Base-by-base conservation (phyloP, 2,797 vertebrate species). In the Podarcis siculus region DNA sequence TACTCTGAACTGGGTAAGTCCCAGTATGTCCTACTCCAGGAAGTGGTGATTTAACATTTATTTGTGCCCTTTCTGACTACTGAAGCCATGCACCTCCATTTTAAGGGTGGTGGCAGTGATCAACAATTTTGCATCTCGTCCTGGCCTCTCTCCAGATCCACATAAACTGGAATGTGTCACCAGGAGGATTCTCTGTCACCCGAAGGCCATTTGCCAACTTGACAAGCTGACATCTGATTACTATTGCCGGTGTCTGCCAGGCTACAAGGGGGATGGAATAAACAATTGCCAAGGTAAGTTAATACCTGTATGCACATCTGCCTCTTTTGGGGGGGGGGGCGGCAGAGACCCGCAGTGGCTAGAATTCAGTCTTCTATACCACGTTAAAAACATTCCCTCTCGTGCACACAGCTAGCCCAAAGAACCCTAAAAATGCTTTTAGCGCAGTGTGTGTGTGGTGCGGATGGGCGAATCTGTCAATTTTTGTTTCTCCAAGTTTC, bases 211-310 rank as follows among this genome's bases (percentile, higher is more conserved):
- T 37, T 92, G 92, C 37, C 86, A 89, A 61, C 71, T 64, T 35
- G 92, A 92, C 27, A 37, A 72, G 12, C 77, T 92, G 37, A 90
- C 88, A 2, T 79, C 64, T 5, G 73, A 79, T n/a, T 91, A 90
- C 35, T 91, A 91, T 42, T 91, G 92, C 86, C 87, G 66, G 23
- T 92, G 92, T 32, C 45, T 91, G 49, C 92, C 92, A 23, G 92
- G 90, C 13, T 91, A 90, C 55, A 58, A 19, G 0, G 90, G 90
- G 2, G 90, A 91, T 6, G 92, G 92, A 4, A 19, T 84, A 8
- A 69, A 79, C 42, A 61, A 17, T 42, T 92, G 92, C 79, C 86
- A 75, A 86, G 90, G 91, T n/a, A 77, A 88, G 90, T 79, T 5
- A 15, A 49, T 79, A 1, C n/a, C 49, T 79, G 4, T 79, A 2